Base-by-base conservation (phyloP, 2,797 vertebrate species). In the Acrossocheilus wenchowensis region DNA sequence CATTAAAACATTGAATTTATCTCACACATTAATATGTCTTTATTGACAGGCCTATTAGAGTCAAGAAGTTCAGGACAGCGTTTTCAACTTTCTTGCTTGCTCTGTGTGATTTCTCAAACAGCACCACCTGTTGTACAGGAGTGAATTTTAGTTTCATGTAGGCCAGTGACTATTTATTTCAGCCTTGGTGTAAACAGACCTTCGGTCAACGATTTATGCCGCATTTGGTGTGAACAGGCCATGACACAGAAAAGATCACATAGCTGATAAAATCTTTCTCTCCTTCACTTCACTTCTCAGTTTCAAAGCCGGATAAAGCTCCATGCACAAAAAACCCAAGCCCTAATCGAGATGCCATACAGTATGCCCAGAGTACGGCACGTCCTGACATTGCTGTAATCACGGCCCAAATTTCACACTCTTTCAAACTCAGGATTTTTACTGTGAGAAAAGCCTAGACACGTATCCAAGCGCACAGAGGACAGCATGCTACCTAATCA, bases 401-500 rank as follows among this genome's bases (percentile, higher is more conserved):
- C 86, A 87, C 14, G 5, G 50, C 26, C 48, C 66, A 75, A 39
- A 54, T 78, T 84, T 84, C 64, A 81, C 71, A 50, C 73, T 79
- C 85, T 82, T 84, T 87, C 82, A 87, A 84, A 78, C 78, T 78
- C 48, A 5, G 41, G 5, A 43, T n/a, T 81, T 86, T 74, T 52
- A 81, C 78, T 52, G 41, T 81, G 78, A 81, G 78, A 60, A 81
- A 81, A 81, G 84, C 69, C 78, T 66, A 74, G 78, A 80, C 69
- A 74, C 41, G 74, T 80, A 68, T 30, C 19, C 30, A 52, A 81
- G 57, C 5, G 78, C 78, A 73, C 52, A 81, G 69, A 66, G 43
- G 78, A 86, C 78, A 86, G 84, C 84, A 66, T 73, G 84, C 68
- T 74, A 81, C 84, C 84, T 86, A 86, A 86, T 86, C 84, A 86